Base-by-base conservation (phyloP, 2,888 invertebrate species). In the Strigamia transsilvanica region DNA sequence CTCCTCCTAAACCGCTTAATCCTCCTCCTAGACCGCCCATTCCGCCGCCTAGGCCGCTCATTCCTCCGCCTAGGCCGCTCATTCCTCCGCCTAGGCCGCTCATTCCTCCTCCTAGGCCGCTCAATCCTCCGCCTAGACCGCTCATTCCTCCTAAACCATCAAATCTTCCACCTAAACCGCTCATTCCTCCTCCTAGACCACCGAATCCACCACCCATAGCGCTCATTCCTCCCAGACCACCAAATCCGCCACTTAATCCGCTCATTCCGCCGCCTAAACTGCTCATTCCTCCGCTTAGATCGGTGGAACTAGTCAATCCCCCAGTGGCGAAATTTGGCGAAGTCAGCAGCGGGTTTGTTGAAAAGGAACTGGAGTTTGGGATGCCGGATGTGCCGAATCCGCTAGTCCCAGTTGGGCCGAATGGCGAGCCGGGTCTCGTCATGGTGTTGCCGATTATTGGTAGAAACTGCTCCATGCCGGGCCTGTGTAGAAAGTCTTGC, bases 401-500 rank as follows among this genome's bases (percentile, higher is more conserved):
- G 13, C 18, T 12, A 6, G n/a, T 51, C 6, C 51, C 51, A 7
- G 6, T 51, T n/a, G 18, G 18, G 18, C 51, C 51, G 12, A 51
- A 51, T 13, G 51, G 51, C 18, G 51, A 51, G 6, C 51, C 51
- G 51, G 51, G 51, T 12, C 38, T 38, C 9, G 51, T 51, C 51
- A 18, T 18, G 9, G 77, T 21, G 77, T 77, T 77, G 21, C 79
- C 41, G 1, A 79, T 79, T 4, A 77, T 77, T 5, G 77, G 77
- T 18, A 34, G 21, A n/a, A 77, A 18, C 27, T 4, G 0, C 2
- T 77, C 23, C 77, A 77, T 27, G 0, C 79, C 51, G 9, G 80
- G 80, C 27, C 80, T 80, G 18, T 80, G 27, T 18, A 80, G 9
- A 15, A 51, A 32, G n/a, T 80, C 56, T 51, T 42, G 56, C 12